phyloP scores from a whole-genome alignment of 2,888 invertebrate genomes.

The Tipula helvola region DNA sequence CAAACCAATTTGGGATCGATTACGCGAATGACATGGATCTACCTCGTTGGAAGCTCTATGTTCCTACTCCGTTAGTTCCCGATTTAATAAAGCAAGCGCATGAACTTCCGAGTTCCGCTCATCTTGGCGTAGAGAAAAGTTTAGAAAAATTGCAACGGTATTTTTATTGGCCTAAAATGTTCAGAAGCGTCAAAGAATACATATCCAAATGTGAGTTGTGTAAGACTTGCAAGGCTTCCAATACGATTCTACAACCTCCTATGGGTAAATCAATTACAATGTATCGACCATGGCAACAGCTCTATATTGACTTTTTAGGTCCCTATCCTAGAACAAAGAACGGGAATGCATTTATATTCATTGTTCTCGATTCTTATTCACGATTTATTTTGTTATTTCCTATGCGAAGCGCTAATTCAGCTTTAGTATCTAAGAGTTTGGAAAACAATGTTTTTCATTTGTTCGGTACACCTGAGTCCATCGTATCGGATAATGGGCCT shows the following conservation, averaged over 20 bases:
- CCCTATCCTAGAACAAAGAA: background rate
- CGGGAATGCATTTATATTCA: too few relatives aligned
- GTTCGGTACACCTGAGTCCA: background rate
- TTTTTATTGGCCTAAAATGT: background rate
- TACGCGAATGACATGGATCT: too few relatives aligned
- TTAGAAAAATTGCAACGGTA: background rate
- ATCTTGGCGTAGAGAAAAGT: background rate
- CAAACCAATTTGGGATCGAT: too few relatives aligned
- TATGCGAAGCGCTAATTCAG: background rate
- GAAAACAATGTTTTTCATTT: background rate
- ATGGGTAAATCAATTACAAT: background rate
- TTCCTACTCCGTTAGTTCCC: background rate
- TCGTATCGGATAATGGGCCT: too few relatives aligned
- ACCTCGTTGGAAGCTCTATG: background rate
- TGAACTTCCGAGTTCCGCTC: background rate
- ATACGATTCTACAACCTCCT: background rate
- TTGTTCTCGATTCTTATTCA: too few relatives aligned
- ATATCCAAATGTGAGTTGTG: background rate
- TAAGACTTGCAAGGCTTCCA: background rate
- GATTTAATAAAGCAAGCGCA: background rate
- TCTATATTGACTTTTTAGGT: background rate
- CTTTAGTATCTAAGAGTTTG: background rate
- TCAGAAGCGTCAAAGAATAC: background rate
- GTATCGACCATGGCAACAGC: background rate
- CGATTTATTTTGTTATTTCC: too few relatives aligned